A percentile compares a stretch with the other conserved stretches of the same genome.
These are phyloP conservation scores for Acrossocheilus wenchowensis DNA, from an alignment of 2,797 vertebrate genomes.

Conservation along the genomic window DNA sequence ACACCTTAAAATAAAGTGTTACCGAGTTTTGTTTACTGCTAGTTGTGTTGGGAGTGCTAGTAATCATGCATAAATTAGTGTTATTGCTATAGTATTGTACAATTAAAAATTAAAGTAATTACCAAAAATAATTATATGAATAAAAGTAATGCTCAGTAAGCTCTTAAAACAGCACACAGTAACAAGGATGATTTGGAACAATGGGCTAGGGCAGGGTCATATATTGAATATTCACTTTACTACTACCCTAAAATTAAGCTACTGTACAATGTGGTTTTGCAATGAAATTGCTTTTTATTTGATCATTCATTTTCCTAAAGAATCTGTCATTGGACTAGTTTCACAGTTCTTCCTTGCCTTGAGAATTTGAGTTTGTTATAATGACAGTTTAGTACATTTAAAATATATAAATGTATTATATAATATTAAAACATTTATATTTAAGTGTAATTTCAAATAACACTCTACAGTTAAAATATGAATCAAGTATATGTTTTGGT, in stretches of 20 bases:
- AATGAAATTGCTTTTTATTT: neutral
- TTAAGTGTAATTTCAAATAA: too few species aligned
- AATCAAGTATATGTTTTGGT: too few species aligned
- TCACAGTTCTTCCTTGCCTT: neutral
- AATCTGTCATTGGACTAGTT: neutral
- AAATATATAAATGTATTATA: too few species aligned
- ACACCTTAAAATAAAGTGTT: too few species aligned
- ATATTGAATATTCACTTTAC: neutral
- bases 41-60: too few species aligned
- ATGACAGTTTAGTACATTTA: too few species aligned
- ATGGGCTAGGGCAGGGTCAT: neutral
- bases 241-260: neutral
- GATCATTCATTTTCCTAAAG: neutral
- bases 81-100: too few species aligned
- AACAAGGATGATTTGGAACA: neutral
- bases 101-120: neutral
- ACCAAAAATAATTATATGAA: neutral
- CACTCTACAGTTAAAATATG: too few species aligned
- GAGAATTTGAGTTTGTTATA: neutral
- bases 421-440: too few species aligned
- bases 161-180: neutral
- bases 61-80: too few species aligned
- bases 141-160: neutral
- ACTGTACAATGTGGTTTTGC: neutral
- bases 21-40: too few species aligned